Evolutionary conservation across 2,797 vertebrate species (phyloP), one percentile per base, ranked within the genome.

Genomic region (Crypturellus tataupa): DNA sequence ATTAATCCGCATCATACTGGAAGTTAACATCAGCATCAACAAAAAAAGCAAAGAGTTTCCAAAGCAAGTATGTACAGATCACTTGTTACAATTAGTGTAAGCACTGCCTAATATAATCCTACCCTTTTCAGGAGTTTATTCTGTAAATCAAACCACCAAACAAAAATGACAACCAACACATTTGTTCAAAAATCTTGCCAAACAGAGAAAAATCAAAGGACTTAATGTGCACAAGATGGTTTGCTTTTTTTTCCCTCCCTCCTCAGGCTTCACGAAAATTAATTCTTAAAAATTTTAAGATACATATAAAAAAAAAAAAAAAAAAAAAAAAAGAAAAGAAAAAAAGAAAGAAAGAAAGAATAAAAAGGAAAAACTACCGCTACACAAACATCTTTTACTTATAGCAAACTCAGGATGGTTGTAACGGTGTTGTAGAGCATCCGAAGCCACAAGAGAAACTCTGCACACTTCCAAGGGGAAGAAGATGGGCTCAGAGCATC

Each of bases 1-100:
- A 94, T 92, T 92, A 93, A 97, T 46, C 7, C 29, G 64, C 49
- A 80, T 80, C 62, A 90, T 86, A 80, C 24, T 70, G 82, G 70
- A 83, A 89, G 70, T 23, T 78, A 92, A 70, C 82, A 69, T 75
- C 65, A 87, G 31, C 71, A 91, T 23, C 7, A 35, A 33, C 25
- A 79, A 93, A 93, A 46, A 53, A 87, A 21, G 8, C 23, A 55
- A 58, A 73, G 29, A 42, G 39, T 62, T 94, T 82, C 73, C 60
- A 75, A 44, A 64, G 49, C 58, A 81, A 94, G 92, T 49, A 44
- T 64, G 24, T 80, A 71, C 0, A 29, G 88, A 73, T 80, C 60
- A 33, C 87, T 89, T 85, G 33, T 62, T 62, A 87, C 58, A 83
- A 49, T 71, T 70, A 51, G 55, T 71, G 75, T 33, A 27, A 87